A percentile compares a stretch with the other conserved stretches of the same genome.
Evolutionary conservation across 2,113 vertebrate species (phyloP).

Genomic region (Elachura formosa): DNA sequence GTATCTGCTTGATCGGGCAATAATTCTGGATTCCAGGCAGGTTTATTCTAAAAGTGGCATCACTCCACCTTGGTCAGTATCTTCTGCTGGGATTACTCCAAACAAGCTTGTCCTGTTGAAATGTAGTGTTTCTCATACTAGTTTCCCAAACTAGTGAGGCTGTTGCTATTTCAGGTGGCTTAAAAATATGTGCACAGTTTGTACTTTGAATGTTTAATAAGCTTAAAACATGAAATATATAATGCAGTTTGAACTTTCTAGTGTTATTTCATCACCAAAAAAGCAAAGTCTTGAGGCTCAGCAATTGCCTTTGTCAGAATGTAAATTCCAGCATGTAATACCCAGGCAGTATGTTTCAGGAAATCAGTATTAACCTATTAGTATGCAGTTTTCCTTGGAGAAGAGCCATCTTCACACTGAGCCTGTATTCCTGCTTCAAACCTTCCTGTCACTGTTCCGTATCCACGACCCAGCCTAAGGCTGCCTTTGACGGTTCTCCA

Average conservation of each 20-base stretch:
- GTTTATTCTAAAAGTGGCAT: background rate
- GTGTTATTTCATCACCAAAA: constrained; percentile 67
- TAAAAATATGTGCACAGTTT: constrained; percentile 56
- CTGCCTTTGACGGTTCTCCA: constrained; percentile 77
- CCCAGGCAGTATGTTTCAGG: constrained; percentile 69
- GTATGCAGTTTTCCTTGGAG: constrained; percentile 78
- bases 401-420: constrained; percentile 75
- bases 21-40: background rate
- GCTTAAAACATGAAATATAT: constrained; percentile 65
- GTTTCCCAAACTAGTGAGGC: constrained; percentile 12
- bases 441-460: constrained; percentile 78
- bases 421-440: constrained; percentile 65
- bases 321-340: constrained; percentile 72
- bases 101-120: constrained; percentile 14
- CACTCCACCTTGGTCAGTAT: background rate
- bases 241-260: constrained; percentile 63
- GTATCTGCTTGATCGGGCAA: background rate
- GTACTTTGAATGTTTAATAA: constrained; percentile 65
- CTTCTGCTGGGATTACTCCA: background rate
- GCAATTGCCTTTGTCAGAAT: constrained; percentile 62
- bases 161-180: constrained; percentile 71
- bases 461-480: constrained; percentile 75
- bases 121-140: constrained; percentile 10
- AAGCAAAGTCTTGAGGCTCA: constrained; percentile 58
- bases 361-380: constrained; percentile 72